Evolutionary conservation across 1,140 invertebrate species (phyloP).

Genomic region (Galleria mellonella): DNA sequence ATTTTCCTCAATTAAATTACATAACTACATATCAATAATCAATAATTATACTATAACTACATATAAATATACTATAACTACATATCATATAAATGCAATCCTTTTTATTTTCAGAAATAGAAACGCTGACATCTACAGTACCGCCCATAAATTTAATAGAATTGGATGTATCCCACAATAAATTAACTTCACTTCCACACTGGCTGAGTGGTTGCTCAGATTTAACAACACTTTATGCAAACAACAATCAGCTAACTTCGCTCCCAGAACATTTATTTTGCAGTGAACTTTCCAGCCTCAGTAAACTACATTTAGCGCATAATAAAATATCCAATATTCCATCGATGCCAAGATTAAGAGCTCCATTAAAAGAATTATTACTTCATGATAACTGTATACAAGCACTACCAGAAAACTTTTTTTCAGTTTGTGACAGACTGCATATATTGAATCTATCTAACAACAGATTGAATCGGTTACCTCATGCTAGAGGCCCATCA

Average conservation of each 20-base stretch:
- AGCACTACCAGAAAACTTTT: conserved; percentile 83
- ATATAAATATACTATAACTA: no score
- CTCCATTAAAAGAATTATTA: conserved; percentile 82
- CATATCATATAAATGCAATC: no score
- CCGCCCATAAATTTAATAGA: conserved; percentile 81
- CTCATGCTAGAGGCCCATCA: conserved; percentile 74
- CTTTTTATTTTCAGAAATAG: conserved; percentile 76
- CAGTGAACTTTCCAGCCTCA: conserved; percentile 80
- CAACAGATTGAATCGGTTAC: conserved; percentile 82
- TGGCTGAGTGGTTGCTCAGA: conserved; percentile 86
- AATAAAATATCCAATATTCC: conserved; percentile 84
- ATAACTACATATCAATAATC: no score
- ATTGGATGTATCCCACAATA: conserved; percentile 86
- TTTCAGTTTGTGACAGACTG: conserved; percentile 81
- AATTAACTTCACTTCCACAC: conserved; percentile 82
- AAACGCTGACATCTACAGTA: conserved; percentile 78
- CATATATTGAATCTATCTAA: conserved; percentile 85
- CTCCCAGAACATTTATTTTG: conserved; percentile 83
- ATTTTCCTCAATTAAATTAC: no score
- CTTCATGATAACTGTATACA: conserved; percentile 86
- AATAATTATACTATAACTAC: no score
- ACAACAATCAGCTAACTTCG: conserved; percentile 81
- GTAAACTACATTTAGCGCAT: conserved; percentile 83
- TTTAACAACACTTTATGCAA: conserved; percentile 82
- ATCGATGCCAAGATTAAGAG: conserved; percentile 78